phyloP scores from a whole-genome alignment of 2,888 invertebrate genomes.

The Calliphora vomitoria region DNA sequence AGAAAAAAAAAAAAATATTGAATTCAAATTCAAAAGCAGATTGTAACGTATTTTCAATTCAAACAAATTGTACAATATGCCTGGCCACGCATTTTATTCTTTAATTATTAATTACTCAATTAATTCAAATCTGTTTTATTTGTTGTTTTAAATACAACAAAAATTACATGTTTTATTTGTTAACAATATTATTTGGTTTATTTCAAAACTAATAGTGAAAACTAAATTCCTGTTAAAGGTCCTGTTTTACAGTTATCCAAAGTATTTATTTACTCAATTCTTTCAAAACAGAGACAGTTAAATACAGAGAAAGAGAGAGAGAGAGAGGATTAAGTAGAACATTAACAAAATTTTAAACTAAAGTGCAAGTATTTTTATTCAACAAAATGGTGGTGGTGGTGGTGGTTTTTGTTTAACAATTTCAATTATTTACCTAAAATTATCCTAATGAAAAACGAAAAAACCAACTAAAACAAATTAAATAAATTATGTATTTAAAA shows the following conservation, averaged over 20 bases:
- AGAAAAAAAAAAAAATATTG: slow-evolving; percentile 41
- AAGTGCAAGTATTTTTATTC: slow-evolving; percentile 52
- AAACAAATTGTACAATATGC: slow-evolving; percentile 79
- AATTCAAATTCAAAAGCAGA: slow-evolving; percentile 67
- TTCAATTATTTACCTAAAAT: slow-evolving; percentile 39
- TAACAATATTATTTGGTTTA: slow-evolving; percentile 10
- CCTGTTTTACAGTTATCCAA: slow-evolving; percentile 43
- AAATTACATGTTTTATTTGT: slow-evolving; percentile 37
- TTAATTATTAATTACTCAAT: slow-evolving; percentile 63
- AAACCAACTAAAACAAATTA: slow-evolving; percentile 26
- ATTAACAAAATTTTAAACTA: slow-evolving; percentile 56
- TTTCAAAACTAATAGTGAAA: slow-evolving; percentile 38
- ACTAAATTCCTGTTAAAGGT: slow-evolving; percentile 49
- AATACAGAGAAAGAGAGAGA: slow-evolving; percentile 53
- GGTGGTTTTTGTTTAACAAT: slow-evolving; percentile 20
- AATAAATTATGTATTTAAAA: not conserved
- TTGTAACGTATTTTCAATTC: slow-evolving; percentile 69
- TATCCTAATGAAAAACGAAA: slow-evolving; percentile 13
- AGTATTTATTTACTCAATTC: slow-evolving; percentile 44
- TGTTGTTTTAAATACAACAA: too few species aligned
- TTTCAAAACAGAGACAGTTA: slow-evolving; percentile 40
- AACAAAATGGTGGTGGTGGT: slow-evolving; percentile 48
- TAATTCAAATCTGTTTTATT: slow-evolving; percentile 55
- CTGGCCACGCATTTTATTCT: slow-evolving; percentile 84
- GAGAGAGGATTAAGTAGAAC: slow-evolving; percentile 53